Conservation (phyloP, 1,140 invertebrate species). For the Heliconius melpomene region DNA sequence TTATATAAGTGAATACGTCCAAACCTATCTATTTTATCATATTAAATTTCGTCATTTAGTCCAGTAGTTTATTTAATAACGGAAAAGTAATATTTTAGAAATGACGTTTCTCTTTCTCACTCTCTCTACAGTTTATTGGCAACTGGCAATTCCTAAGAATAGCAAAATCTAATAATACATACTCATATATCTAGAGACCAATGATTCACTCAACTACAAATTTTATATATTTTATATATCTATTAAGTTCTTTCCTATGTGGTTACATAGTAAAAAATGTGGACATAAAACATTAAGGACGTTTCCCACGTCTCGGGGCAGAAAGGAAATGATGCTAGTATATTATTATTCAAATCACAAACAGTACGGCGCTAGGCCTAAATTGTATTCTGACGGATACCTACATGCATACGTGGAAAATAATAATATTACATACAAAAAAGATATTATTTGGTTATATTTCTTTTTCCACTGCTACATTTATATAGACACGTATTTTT, state of each 20-base stretch:
- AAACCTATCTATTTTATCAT: too few relatives aligned
- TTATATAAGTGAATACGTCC: too few relatives aligned
- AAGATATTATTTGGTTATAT: conserved; percentile 34
- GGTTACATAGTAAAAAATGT: conserved; percentile 29
- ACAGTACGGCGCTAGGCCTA: conserved; percentile 67
- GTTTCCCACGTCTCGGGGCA: conserved; percentile 73
- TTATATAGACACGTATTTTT: not conserved
- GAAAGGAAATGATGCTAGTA: conserved; percentile 75
- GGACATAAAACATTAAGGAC: conserved; percentile 64
- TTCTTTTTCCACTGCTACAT: not conserved
- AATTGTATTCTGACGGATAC: conserved; percentile 62
- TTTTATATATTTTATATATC: not conserved
- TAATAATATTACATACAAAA: conserved; percentile 43
- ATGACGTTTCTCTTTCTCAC: too few relatives aligned
- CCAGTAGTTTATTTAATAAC: too few relatives aligned
- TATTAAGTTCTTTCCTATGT: not conserved
- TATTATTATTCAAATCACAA: conserved; percentile 80
- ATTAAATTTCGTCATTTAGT: too few relatives aligned
- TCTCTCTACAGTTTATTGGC: too few relatives aligned
- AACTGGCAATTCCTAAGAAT: not conserved
- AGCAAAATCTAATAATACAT: not conserved
- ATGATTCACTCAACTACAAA: not conserved
- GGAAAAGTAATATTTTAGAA: too few relatives aligned
- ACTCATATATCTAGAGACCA: not conserved
- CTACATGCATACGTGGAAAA: conserved; percentile 33